These are phyloP conservation scores for Micrasema longulum DNA, from an alignment of 1,140 invertebrate genomes.

Conservation along the genomic window DNA sequence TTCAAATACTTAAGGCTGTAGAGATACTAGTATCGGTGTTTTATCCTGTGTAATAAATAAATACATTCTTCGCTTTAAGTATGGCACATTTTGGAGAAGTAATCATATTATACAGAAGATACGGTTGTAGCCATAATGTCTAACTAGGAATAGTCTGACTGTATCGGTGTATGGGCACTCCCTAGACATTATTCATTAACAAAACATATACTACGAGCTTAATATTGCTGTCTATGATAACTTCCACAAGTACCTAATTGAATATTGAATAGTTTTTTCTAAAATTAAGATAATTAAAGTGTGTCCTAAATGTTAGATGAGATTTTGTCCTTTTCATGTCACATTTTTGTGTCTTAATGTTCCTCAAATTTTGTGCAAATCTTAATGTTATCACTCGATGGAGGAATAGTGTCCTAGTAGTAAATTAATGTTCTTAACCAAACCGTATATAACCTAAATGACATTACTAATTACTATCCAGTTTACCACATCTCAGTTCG, in stretches of 20 bases:
- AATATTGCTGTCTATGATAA: constrained; percentile 54
- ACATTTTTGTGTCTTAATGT: constrained; percentile 39
- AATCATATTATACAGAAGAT: constrained; percentile 26
- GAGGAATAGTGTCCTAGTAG: neutral
- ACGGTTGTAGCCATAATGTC: constrained; percentile 24
- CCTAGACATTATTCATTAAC: constrained; percentile 32
- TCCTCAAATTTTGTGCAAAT: constrained; percentile 35
- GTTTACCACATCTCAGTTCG: no score
- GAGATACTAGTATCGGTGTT: constrained; percentile 7
- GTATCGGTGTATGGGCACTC: constrained; percentile 40
- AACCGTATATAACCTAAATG: no score
- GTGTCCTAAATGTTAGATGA: constrained; percentile 50
- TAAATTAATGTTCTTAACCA: no score
- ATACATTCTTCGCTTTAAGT: constrained; percentile 16
- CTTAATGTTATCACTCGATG: constrained; percentile 30
- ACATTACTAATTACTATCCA: no score
- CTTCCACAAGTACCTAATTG: constrained; percentile 55
- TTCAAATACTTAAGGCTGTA: constrained; percentile 9
- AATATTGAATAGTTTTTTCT: constrained; percentile 47
- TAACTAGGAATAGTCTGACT: constrained; percentile 31
- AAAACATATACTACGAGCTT: constrained; percentile 52
- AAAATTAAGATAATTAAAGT: constrained; percentile 39
- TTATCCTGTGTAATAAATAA: constrained; percentile 3
- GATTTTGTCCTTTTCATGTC: constrained; percentile 47
- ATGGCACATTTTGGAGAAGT: constrained; percentile 8